These are phyloP conservation scores for Fregata magnificens DNA, from an alignment of 2,113 vertebrate species.

Conservation along the genomic window DNA sequence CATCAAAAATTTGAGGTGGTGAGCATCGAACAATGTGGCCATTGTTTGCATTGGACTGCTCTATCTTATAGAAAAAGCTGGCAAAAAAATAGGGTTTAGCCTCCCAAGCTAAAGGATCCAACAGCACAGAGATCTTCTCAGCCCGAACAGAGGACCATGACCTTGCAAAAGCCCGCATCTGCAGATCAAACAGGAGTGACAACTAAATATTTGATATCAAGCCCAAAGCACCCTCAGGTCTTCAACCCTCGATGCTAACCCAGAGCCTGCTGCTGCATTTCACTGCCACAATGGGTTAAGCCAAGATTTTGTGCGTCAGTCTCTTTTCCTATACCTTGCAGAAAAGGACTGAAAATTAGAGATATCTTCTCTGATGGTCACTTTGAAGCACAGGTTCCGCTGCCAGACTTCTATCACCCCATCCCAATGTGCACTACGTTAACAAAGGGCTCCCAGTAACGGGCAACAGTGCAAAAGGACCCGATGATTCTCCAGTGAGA, in stretches of 20 bases:
- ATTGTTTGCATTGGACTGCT: background rate
- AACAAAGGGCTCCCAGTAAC: background rate
- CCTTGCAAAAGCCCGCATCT: background rate
- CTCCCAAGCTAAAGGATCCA: background rate
- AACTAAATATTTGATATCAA: background rate
- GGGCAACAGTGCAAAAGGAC: background rate
- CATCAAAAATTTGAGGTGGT: background rate
- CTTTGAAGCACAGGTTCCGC: background rate
- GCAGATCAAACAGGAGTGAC: background rate
- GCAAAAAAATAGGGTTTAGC: background rate
- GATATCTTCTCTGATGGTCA: background rate
- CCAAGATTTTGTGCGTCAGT: background rate
- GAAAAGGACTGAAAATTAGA: background rate
- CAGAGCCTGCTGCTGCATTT: background rate
- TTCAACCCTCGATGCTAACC: background rate
- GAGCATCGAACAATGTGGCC: background rate
- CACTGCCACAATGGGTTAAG: background rate
- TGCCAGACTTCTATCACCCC: background rate
- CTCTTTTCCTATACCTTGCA: background rate
- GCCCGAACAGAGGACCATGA: accelerated
- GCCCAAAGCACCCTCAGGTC: background rate
- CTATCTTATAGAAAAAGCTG: background rate
- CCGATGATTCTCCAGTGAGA: background rate
- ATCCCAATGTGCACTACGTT: accelerated
- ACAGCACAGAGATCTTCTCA: background rate